Base-by-base conservation (phyloP, 1,140 invertebrate genomes). In the Bursaphelenchus mucronatus region DNA sequence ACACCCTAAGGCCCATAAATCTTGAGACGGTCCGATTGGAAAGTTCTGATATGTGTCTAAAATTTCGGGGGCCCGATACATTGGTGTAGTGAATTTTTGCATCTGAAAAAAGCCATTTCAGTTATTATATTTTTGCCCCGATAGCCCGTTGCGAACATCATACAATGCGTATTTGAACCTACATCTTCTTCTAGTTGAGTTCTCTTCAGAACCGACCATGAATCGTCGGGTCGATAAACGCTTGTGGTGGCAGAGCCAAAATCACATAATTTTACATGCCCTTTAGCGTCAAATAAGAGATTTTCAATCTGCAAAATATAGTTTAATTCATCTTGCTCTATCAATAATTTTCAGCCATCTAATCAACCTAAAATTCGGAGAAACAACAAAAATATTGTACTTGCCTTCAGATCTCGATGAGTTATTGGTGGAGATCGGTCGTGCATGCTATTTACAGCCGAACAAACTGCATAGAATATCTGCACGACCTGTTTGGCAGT, bases 31-130 rank as follows among this genome's bases (percentile, higher is more conserved):
- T 44, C 90, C 90, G 66, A 99, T 94, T 47, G 89, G 88, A 82
- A 89, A 89, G 83, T 98, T 97, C 78, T 89, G 91, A 89, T 97
- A 99, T 0, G 94, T 91, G 82, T 99, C 95, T 57, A 97, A 84
- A 87, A 97, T 94, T 85, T 97, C 94, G 21, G 94, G 94, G 0
- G 94, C 82, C 65, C 87, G 77, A 80, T 88, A 88, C 87, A 88
- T 87, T 17, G 87, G 87, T 11, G 87, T 88, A 41, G 87, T 87
- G 70, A 86, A 82, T 71, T 83, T 84, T 21, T 82, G 80, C 76
- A 87, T 85, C 86, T 87, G 55, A 69, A 79, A 51, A n/a, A 50
- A 19, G 10, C 21, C 44, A 17, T n/a, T 56, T 15, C 11, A 13
- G 11, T 17, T 21, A 40, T 10, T 17, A 58, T 7, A 39, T 19